These are phyloP conservation scores for Plagodis dolabraria DNA, from an alignment of 2,888 invertebrate genomes.

Conservation along the genomic window DNA sequence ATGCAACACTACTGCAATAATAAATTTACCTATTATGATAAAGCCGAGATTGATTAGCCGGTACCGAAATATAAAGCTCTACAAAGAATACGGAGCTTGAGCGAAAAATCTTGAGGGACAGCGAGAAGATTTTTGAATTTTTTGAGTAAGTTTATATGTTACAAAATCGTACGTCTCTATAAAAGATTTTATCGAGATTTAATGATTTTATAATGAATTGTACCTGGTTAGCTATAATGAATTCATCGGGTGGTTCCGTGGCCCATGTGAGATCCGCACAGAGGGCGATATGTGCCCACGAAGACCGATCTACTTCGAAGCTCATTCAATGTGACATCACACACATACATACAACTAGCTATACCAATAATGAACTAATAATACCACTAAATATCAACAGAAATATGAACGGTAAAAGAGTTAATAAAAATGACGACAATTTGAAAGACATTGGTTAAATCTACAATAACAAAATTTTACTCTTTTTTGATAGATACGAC, in stretches of 20 bases:
- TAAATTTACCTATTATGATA: no score
- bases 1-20: no score
- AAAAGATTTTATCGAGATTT: no score
- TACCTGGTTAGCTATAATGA: conserved; percentile 81
- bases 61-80: no score
- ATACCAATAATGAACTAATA: conserved; percentile 75
- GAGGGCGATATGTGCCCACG: conserved; percentile 82
- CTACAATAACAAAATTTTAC: conserved; percentile 81
- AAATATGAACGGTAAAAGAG: conserved; percentile 78
- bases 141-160: no score
- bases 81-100: no score
- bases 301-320: conserved; percentile 81
- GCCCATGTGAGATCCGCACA: conserved; percentile 83
- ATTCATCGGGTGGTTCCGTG: conserved; percentile 78
- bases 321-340: conserved; percentile 83
- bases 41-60: no score
- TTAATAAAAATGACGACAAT: conserved; percentile 81
- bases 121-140: no score
- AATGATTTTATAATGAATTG: neutral
- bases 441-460: conserved; percentile 82
- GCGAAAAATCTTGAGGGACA: no score
- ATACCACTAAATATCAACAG: conserved; percentile 76
- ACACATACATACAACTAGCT: conserved; percentile 74
- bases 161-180: no score
- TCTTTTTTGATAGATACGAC: conserved; percentile 74